Evolutionary conservation across 2,888 invertebrate species (phyloP), one percentile per base, ranked within the genome.

Genomic region (Rambutsinella grinnellia): DNA sequence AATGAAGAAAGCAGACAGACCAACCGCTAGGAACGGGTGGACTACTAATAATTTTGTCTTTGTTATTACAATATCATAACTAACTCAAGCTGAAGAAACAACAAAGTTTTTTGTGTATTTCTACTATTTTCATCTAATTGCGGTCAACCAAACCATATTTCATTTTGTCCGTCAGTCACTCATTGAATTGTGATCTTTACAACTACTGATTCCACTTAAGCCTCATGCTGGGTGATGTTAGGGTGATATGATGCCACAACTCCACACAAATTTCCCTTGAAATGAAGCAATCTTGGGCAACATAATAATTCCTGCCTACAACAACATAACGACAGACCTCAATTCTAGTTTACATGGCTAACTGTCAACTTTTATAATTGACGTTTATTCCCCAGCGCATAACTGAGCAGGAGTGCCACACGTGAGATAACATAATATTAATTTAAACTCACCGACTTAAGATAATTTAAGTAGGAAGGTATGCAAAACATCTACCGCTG

Each of bases 121-220:
- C 10, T 23, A 62, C 26, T 24, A n/a, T 67, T 57, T 47, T 57
- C 46, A 67, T n/a, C n/a, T 67, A 65, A 53, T 67, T 67, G 66
- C 66, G 66, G 66, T 67, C 66, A 67, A 44, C 65, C 24, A 26
- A 57, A 47, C 46, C 56, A 67, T 67, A 67, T 47, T 67, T 57
- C 47, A 67, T 24, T n/a, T n/a, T n/a, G n/a, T n/a, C n/a, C 28
- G 57, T 57, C 57, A 13, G 36, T 36, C 36, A 5, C 6, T 36
- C 36, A 36, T 36, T 8, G 6, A 36, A 13, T 36, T 8, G 36
- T 8, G 6, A 8, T 13, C 13, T 36, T 36, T 5, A 8, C 6
- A 36, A 8, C 13, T 36, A 13, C 36, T 36, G 36, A 36, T 36
- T 36, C 36, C 36, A 8, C 36, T 36, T 8, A 36, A 36, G 13